Conservation (phyloP, 2,113 vertebrate species). For the Phoxinus phoxinus region DNA sequence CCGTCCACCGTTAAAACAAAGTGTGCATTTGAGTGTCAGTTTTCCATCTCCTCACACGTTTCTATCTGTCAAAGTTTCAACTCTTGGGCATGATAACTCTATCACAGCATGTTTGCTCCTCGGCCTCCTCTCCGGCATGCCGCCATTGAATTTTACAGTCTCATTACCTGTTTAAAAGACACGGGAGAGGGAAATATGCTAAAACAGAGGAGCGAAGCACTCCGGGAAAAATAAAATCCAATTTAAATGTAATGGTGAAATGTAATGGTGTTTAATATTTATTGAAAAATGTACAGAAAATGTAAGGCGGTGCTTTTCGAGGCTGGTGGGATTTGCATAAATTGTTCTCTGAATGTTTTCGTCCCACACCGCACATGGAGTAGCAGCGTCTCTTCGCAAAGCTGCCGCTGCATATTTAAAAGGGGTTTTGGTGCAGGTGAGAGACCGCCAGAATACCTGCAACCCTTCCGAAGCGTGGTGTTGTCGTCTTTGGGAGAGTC, state of each 20-base stretch:
- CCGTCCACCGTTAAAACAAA: constrained; percentile 7
- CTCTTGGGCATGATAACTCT: constrained; percentile 57
- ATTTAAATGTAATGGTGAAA: constrained; percentile 81
- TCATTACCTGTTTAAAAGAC: constrained; percentile 77
- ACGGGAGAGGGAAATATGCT: constrained; percentile 71
- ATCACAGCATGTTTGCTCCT: constrained; percentile 52
- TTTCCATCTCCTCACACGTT: constrained; percentile 48
- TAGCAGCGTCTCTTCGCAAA: constrained; percentile 53
- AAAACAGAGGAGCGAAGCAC: constrained; percentile 70
- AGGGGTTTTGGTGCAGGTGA: constrained; percentile 49
- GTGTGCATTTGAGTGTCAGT: constrained; percentile 38
- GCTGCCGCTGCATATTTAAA: constrained; percentile 57
- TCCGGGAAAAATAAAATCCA: constrained; percentile 70
- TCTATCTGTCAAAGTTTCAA: constrained; percentile 46
- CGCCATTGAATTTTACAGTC: constrained; percentile 71
- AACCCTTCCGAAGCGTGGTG: constrained; percentile 15
- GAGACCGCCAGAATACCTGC: constrained; percentile 55
- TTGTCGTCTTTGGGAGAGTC: constrained; percentile 36
- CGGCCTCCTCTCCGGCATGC: constrained; percentile 66
- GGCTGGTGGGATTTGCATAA: constrained; percentile 79
- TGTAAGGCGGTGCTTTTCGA: constrained; percentile 76
- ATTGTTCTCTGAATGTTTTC: constrained; percentile 76
- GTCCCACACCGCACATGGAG: constrained; percentile 58
- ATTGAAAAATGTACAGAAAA: constrained; percentile 82
- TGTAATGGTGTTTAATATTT: constrained; percentile 85